A percentile compares a stretch with the other conserved stretches of the same genome.
These are phyloP conservation scores for Intellagama lesueurii DNA, from an alignment of 2,797 vertebrate species.

Conservation along the genomic window DNA sequence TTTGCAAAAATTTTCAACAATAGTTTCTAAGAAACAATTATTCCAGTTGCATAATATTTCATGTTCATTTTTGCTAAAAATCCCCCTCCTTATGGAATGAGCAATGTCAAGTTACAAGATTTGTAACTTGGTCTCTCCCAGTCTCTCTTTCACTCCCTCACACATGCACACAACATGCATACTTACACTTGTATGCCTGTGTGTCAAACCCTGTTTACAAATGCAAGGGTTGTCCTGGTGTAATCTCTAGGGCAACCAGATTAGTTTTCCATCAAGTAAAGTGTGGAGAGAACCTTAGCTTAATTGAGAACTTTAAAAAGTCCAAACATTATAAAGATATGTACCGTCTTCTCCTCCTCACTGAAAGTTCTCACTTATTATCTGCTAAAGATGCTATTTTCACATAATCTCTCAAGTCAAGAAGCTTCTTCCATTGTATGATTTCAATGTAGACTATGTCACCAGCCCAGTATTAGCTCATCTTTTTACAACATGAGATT, in stretches of 20 bases:
- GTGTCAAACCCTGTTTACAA: not conserved
- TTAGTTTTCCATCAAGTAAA: not conserved
- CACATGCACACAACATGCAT: not conserved
- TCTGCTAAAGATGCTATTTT: not conserved
- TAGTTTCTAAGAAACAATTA: too few species aligned
- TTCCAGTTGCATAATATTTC: too few species aligned
- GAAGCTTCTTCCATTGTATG: not conserved
- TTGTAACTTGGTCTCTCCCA: too few species aligned
- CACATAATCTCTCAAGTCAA: not conserved
- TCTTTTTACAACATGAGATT: not conserved
- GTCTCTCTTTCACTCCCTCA: not conserved
- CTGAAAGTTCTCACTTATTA: constrained; percentile 11
- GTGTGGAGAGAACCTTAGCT: not conserved
- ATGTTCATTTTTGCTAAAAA: too few species aligned
- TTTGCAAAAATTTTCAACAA: too few species aligned
- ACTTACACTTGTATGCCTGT: not conserved
- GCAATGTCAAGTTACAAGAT: too few species aligned
- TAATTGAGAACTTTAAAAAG: not conserved
- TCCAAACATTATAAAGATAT: not conserved
- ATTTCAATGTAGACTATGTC: constrained; percentile 10
- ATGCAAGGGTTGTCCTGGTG: not conserved
- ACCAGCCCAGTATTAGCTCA: not conserved
- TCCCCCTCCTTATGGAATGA: too few species aligned
- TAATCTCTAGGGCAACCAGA: not conserved
- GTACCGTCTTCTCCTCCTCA: not conserved